A percentile compares a stretch with the other conserved stretches of the same genome.
phyloP scores from a whole-genome alignment of 2,113 vertebrate genomes.

The Empidonax alnorum region DNA sequence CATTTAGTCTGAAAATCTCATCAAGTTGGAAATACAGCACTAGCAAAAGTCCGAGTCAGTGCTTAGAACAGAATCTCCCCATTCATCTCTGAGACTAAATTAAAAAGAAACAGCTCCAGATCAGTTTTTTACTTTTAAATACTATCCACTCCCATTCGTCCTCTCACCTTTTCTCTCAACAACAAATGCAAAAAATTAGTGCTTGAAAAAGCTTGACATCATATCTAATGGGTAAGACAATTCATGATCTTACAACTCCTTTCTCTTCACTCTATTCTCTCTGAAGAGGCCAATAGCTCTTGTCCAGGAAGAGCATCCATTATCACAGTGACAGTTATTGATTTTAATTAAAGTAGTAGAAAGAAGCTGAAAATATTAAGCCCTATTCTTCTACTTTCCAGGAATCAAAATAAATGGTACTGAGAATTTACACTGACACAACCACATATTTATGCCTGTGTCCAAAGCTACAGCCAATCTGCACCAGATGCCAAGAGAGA shows the following conservation, averaged over 20 bases:
- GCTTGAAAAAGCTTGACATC: background rate
- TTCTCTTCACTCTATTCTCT: background rate
- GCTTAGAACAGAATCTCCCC: background rate
- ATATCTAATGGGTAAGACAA: background rate
- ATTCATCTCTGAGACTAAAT: background rate
- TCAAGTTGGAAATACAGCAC: background rate
- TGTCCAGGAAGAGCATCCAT: background rate
- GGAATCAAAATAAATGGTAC: slow-evolving; percentile 17
- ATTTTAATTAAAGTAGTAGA: slow-evolving; percentile 60
- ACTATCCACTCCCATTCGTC: background rate
- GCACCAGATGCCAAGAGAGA: background rate
- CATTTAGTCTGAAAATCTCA: background rate
- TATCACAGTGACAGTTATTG: slow-evolving; percentile 50
- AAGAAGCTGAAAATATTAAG: slow-evolving; percentile 40
- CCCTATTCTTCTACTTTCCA: background rate
- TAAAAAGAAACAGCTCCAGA: background rate
- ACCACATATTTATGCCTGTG: background rate
- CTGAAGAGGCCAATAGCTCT: background rate
- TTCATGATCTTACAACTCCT: background rate
- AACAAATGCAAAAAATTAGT: background rate
- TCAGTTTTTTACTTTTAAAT: background rate
- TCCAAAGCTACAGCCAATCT: background rate
- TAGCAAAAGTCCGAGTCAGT: background rate
- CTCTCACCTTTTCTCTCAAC: background rate
- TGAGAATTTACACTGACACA: slow-evolving; percentile 14